Percentiles rank a stretch among this genome's conserved stretches.
Evolutionary conservation across 1,140 invertebrate species (phyloP).

Genomic region (Drosophila fuyamai): DNA sequence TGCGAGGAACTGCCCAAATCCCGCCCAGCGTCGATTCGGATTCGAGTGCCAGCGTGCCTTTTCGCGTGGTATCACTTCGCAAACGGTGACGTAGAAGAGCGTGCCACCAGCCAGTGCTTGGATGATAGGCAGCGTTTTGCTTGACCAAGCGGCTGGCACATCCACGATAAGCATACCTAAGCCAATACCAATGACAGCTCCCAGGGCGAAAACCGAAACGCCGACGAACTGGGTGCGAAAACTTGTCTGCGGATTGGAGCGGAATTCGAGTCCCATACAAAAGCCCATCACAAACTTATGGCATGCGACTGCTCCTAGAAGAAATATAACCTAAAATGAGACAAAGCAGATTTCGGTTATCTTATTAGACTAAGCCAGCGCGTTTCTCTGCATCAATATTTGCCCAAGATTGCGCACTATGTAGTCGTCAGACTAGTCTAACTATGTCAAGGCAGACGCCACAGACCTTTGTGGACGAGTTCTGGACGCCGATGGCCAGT

Average conservation of each 20-base stretch:
- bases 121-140: constrained; percentile 86
- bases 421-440: constrained; percentile 4
- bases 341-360: constrained; percentile 36
- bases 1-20: constrained; percentile 87
- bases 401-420: constrained; percentile 50
- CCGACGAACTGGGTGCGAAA: constrained; percentile 86
- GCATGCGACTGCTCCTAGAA: constrained; percentile 89
- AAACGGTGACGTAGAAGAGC: constrained; percentile 95
- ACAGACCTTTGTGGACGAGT: constrained; percentile 87
- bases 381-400: constrained; percentile 57
- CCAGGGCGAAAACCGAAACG: constrained; percentile 88
- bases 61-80: constrained; percentile 94
- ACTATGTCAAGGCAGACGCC: constrained; percentile 58
- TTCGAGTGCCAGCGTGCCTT: constrained; percentile 88
- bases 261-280: constrained; percentile 90
- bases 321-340: constrained; percentile 87
- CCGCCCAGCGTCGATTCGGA: constrained; percentile 85
- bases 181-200: constrained; percentile 89
- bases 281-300: constrained; percentile 93
- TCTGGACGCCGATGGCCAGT: constrained; percentile 92
- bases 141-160: constrained; percentile 84
- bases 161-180: constrained; percentile 87
- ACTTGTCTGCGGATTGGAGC: constrained; percentile 85
- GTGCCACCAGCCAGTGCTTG: constrained; percentile 95
- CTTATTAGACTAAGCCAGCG: constrained; percentile 50